Base-by-base conservation (phyloP, 1,140 invertebrate species). In the Planococcus citri region DNA sequence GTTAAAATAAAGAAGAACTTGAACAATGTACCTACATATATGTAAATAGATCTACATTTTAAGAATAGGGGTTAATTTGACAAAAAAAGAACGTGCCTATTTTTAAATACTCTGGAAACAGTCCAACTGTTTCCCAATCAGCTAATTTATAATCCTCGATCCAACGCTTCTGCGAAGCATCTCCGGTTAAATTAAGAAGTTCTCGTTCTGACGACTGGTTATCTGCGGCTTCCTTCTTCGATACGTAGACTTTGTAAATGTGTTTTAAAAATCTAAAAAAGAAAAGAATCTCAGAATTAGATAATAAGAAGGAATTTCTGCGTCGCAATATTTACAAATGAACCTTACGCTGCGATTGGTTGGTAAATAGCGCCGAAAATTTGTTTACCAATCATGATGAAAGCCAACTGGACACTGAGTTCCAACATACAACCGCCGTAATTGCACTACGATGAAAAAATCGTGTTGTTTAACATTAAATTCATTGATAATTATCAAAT, bases 311-410 rank as follows among this genome's bases (percentile, higher is more conserved):
- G n/a, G n/a, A n/a, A n/a, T n/a, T n/a, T n/a, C n/a, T n/a, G n/a
- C n/a, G 29, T 3, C 29, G 29, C 29, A 33, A 33, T 6, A 33
- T 12, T 33, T 33, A 33, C 29, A 12, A 6, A 12, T 3, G 3
- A 3, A 33, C 29, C 12, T 33, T 33, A 33, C 12, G n/a, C n/a
- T n/a, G n/a, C n/a, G n/a, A n/a, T n/a, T n/a, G n/a, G n/a, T n/a
- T n/a, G n/a, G 90, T 88, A 71, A 94, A 83, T 75, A 94, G 88
- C 78, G 95, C 94, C 96, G 78, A 95, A 87, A 69, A 90, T 84
- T 77, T 97, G 95, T 77, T 97, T 96, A 12, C 94, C 94, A 27
- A 97, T 88, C 94, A 98, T 97, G 71, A 98, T 95, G 70, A 97
- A 95, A 0, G 90, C 90, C 22, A 97, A 78, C 75, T 97, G 94